Conservation (phyloP, 37 sponge, comb jelly and placozoan species). For the Aplysina aerophoba region DNA sequence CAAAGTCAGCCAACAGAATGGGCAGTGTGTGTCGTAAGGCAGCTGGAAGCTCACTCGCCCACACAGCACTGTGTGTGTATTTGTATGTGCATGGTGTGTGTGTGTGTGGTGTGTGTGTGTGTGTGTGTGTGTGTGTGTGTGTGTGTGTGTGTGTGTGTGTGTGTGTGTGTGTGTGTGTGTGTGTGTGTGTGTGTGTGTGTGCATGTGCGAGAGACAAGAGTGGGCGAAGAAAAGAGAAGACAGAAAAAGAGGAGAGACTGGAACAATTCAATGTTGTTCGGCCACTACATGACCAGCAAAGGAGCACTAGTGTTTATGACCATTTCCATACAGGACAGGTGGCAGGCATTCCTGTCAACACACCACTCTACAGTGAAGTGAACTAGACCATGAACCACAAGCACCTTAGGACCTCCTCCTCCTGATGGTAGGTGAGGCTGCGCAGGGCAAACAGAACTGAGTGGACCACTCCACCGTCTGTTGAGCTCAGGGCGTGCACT, state of each 20-base stretch:
- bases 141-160: neutral
- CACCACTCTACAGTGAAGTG: neutral
- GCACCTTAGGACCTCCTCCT: neutral
- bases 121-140: slow-evolving; percentile 2
- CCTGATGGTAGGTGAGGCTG: slow-evolving; percentile 24
- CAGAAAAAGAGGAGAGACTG: too few species aligned
- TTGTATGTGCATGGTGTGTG: too few species aligned
- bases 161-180: slow-evolving; percentile 24
- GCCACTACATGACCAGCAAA: too few species aligned
- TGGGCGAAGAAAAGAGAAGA: too few species aligned
- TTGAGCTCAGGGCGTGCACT: neutral
- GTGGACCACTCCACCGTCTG: neutral
- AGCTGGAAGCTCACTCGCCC: too few species aligned
- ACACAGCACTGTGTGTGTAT: too few species aligned
- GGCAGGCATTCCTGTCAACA: neutral
- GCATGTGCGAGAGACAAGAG: slow-evolving; percentile 3
- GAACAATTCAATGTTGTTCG: too few species aligned
- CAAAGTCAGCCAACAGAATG: too few species aligned
- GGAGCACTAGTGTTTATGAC: too few species aligned
- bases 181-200: slow-evolving; percentile 24
- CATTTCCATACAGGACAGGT: neutral
- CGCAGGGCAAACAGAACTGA: slow-evolving; percentile 22
- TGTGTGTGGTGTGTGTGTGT: neutral
- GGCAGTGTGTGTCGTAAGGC: too few species aligned
- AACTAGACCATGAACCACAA: too few species aligned